Evolutionary conservation across 2,888 invertebrate genomes (phyloP).

Genomic region (Acrobasis consociella): DNA sequence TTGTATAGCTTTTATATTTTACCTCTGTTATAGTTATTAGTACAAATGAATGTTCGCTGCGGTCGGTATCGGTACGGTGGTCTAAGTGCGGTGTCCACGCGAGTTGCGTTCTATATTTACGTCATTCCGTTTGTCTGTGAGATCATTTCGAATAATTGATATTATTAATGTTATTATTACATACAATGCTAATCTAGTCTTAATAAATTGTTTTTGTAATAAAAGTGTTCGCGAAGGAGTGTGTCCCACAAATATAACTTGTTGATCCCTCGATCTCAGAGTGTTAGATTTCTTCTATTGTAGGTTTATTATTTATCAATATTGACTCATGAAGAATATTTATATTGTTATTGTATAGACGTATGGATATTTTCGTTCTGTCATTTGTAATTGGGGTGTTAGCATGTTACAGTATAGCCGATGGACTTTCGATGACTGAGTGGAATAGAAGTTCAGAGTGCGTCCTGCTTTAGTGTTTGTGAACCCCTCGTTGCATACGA

Average conservation of each 20-base stretch:
- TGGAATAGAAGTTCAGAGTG: conserved; percentile 62
- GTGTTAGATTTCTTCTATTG: conserved; percentile 73
- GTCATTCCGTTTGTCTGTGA: conserved; percentile 46
- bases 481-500: conserved; percentile 53
- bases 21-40: conserved; percentile 65
- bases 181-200: conserved; percentile 54
- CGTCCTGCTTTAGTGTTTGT: conserved; percentile 69
- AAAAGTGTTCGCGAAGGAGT: conserved; percentile 50
- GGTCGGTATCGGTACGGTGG: conserved; percentile 45
- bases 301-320: conserved; percentile 73
- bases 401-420: conserved; percentile 71
- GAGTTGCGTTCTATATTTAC: conserved; percentile 37
- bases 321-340: conserved; percentile 69
- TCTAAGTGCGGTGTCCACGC: conserved; percentile 50
- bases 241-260: conserved; percentile 57
- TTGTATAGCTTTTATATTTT: conserved; percentile 73
- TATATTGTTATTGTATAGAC: conserved; percentile 78
- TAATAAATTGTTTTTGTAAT: conserved; percentile 52
- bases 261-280: conserved; percentile 66
- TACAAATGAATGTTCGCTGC: conserved; percentile 60
- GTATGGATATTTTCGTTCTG: conserved; percentile 69
- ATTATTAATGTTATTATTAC: conserved; percentile 62
- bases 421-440: conserved; percentile 81
- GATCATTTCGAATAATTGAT: conserved; percentile 54
- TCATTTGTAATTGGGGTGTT: conserved; percentile 74